Conservation (phyloP, 1,140 invertebrate species). For the Lordiphosa clarofinis region DNA sequence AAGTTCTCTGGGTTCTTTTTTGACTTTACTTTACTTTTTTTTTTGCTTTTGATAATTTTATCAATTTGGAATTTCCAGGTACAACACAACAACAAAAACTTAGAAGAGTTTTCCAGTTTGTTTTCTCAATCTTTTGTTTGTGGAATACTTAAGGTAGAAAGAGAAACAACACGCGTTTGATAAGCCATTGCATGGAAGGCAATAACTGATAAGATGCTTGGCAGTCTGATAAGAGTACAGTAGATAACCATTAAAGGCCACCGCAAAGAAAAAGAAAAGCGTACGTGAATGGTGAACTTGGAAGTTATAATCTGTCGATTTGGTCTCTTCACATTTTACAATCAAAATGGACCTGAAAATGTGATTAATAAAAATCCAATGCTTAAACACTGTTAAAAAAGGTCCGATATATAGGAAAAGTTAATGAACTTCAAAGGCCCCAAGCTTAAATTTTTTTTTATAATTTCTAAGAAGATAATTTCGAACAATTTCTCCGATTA, state of each 20-base stretch:
- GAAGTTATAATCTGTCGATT: too few species aligned
- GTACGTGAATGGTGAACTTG: too few species aligned
- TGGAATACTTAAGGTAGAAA: conserved; percentile 8
- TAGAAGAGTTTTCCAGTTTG: conserved; percentile 52
- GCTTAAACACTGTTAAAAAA: too few species aligned
- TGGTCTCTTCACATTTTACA: too few species aligned
- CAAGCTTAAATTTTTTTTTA: too few species aligned
- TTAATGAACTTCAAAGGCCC: too few species aligned
- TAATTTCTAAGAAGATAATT: too few species aligned
- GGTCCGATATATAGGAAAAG: too few species aligned
- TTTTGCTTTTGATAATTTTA: conserved; percentile 48
- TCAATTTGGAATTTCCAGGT: conserved; percentile 55
- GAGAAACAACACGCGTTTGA: conserved; percentile 25
- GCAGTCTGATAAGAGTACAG: conserved; percentile 26
- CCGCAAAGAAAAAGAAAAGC: too few species aligned
- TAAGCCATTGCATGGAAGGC: conserved; percentile 39
- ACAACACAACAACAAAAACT: conserved; percentile 23
- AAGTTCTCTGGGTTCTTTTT: conserved; percentile 3
- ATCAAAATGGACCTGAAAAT: too few species aligned
- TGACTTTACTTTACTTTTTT: conserved; percentile 1
- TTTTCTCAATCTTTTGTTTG: conserved; percentile 76
- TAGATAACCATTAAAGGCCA: conserved; percentile 23
- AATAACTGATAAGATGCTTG: conserved; percentile 59
- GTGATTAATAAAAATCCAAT: too few species aligned
- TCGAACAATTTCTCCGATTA: too few species aligned